Base-by-base conservation (phyloP, 37 sponge, comb jelly and placozoan genomes). In the Axinella damicornis region DNA sequence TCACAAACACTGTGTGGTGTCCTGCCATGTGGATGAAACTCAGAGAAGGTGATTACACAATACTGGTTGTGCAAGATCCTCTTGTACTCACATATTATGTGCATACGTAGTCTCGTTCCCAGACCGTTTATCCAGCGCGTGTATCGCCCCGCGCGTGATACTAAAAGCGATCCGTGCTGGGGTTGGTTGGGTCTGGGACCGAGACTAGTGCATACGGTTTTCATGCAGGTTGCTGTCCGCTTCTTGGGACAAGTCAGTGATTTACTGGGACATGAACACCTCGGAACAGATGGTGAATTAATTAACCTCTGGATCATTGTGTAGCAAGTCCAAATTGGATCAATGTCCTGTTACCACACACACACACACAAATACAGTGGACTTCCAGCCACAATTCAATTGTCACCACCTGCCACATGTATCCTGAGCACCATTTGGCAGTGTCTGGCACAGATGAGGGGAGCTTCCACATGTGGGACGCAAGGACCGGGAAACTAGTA, bases 241-340 rank as follows among this genome's bases (percentile, higher is more conserved):
- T 57, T 93, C 94, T 19, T 95, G 96, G 96, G 98, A 98, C 85
- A 98, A 92, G 57, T 78, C 78, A 28, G 76, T 93, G 6, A 63
- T 84, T 24, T 76, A 86, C 25, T 97, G 97, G 97, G 95, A 96
- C 65, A 30, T 82, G 33, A 65, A 77, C 17, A 66, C 73, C 13
- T 63, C 53, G 52, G 63, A 82, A 22, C 59, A 85, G 21, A 55
- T 79, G 35, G 94, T 94, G 73, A 76, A 1, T 22, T n/a, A n/a
- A n/a, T n/a, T n/a, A n/a, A n/a, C n/a, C n/a, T n/a, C n/a, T n/a
- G n/a, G n/a, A n/a, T n/a, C n/a, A n/a, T n/a, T n/a, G n/a, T n/a
- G n/a, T n/a, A n/a, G n/a, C n/a, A n/a, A n/a, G n/a, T n/a, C n/a
- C n/a, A n/a, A n/a, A n/a, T n/a, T n/a, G n/a, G n/a, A n/a, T n/a